Evolutionary conservation across 2,888 invertebrate species (phyloP).

Genomic region (Laothoe populi): DNA sequence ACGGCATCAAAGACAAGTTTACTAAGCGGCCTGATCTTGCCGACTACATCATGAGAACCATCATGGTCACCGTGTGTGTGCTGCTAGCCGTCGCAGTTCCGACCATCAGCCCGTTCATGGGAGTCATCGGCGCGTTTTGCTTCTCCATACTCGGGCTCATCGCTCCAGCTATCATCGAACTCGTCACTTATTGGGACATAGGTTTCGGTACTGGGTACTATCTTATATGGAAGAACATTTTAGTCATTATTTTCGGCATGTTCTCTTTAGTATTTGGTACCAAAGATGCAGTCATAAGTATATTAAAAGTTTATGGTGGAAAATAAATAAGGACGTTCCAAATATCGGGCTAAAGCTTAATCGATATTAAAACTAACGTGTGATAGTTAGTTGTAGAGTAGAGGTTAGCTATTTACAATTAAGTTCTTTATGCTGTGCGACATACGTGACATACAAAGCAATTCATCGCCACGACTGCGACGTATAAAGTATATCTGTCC

Average conservation of each 20-base stretch:
- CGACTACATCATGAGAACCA: constrained; percentile 90
- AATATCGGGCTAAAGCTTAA: constrained; percentile 33
- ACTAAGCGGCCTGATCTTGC: constrained; percentile 87
- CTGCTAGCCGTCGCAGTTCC: constrained; percentile 94
- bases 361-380: constrained; percentile 43
- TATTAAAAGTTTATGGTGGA: constrained; percentile 49
- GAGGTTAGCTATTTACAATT: constrained; percentile 38
- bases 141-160: constrained; percentile 96
- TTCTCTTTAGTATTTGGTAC: constrained; percentile 92
- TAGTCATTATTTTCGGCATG: constrained; percentile 90
- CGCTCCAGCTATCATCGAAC: constrained; percentile 93
- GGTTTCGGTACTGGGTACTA: constrained; percentile 90
- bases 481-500: not conserved
- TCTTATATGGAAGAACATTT: constrained; percentile 91
- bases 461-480: not conserved
- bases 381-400: constrained; percentile 35
- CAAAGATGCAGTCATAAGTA: constrained; percentile 64
- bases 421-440: constrained; percentile 26
- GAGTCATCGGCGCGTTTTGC: constrained; percentile 96
- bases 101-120: constrained; percentile 94
- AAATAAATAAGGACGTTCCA: constrained; percentile 17
- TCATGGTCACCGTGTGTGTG: constrained; percentile 88
- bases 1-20: constrained; percentile 89
- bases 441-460: constrained; percentile 30
- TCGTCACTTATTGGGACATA: constrained; percentile 93